phyloP scores from a whole-genome alignment of 2,888 invertebrate species.

The Carpatolechia fugitivella region DNA sequence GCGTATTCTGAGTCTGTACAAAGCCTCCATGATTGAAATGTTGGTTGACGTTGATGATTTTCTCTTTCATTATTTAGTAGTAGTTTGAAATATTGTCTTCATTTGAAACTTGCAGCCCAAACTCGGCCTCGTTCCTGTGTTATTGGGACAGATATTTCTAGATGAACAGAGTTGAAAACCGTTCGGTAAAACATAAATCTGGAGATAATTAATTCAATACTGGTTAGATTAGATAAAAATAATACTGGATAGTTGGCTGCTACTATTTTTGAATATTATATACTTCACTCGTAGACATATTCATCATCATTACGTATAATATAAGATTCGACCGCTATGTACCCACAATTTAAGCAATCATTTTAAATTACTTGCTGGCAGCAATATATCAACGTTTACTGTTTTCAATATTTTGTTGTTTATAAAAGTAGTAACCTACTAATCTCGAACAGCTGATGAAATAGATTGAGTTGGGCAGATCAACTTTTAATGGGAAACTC shows the following conservation, averaged over 20 bases:
- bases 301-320: no score
- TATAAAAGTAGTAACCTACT: background rate
- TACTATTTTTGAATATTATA: no score
- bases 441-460: background rate
- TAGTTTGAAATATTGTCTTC: constrained; percentile 5
- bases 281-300: no score
- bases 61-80: constrained; percentile 10
- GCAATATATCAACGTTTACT: no score
- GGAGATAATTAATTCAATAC: no score
- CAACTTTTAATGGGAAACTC: constrained; percentile 32
- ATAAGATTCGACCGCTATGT: no score
- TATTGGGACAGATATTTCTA: background rate
- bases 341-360: no score
- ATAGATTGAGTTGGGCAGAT: constrained; percentile 19
- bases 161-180: background rate
- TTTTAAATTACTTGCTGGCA: no score
- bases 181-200: background rate
- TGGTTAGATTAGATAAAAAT: no score
- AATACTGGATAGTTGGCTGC: no score
- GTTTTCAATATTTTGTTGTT: background rate
- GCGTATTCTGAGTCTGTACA: constrained; percentile 15
- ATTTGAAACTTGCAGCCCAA: background rate
- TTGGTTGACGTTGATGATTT: constrained; percentile 10
- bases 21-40: constrained; percentile 16
- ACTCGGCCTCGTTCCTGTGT: background rate